Percentiles rank a stretch among this genome's conserved stretches.
phyloP scores from a whole-genome alignment of 2,888 invertebrate species.

The Acheta domesticus region DNA sequence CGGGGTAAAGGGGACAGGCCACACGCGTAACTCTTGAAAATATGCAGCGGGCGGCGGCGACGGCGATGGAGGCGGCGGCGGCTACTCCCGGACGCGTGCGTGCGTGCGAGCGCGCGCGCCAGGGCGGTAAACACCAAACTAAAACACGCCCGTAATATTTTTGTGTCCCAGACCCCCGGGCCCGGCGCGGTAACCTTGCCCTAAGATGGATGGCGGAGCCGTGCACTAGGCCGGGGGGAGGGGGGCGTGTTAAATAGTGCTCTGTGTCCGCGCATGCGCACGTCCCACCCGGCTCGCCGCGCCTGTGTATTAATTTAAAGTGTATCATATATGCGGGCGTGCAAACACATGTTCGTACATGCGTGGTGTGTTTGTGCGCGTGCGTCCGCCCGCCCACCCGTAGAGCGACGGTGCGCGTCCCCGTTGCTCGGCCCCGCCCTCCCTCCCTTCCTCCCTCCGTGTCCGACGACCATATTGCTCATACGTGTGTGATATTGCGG shows the following conservation, averaged over 20 bases:
- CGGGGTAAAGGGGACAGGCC: neutral
- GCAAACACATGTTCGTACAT: slow-evolving; percentile 29
- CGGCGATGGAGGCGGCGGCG: neutral
- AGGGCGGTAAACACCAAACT: neutral
- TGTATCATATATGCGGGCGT: slow-evolving; percentile 10
- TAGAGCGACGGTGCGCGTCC: neutral
- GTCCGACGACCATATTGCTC: neutral
- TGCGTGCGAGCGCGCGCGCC: neutral
- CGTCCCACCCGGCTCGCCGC: neutral
- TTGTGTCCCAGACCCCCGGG: neutral
- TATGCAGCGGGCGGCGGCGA: neutral
- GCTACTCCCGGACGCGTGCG: neutral
- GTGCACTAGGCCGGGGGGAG: neutral
- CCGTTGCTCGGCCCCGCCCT: neutral
- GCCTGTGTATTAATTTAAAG: slow-evolving; percentile 1
- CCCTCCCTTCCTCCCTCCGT: neutral
- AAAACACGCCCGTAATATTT: slow-evolving; percentile 18
- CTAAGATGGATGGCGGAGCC: slow-evolving; percentile 3
- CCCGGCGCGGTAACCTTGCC: neutral
- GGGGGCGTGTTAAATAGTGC: slow-evolving; percentile 2
- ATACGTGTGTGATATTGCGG: slow-evolving; percentile 18
- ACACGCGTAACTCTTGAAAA: slow-evolving; percentile 6
- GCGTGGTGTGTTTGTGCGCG: slow-evolving; percentile 21
- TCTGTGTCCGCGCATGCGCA: slow-evolving; percentile 5
- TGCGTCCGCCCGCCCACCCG: neutral